Conservation (phyloP, 2,113 vertebrate species). For the Lophura nycthemera region DNA sequence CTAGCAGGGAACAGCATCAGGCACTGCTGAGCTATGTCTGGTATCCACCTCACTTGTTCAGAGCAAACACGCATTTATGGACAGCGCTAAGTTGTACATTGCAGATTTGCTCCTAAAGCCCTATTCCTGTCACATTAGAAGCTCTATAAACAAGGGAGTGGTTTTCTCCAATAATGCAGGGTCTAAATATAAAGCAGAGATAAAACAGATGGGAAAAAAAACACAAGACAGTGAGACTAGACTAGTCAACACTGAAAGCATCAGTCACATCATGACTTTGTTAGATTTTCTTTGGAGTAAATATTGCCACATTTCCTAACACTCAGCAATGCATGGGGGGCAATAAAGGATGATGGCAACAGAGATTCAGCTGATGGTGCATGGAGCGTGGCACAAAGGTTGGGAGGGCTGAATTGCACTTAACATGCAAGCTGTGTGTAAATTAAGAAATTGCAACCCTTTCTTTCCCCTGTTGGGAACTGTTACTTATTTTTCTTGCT, state of each 20-base stretch:
- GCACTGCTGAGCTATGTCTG: not conserved
- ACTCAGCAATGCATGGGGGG: fast-evolving
- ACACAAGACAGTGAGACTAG: conserved; percentile 21
- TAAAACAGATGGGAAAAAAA: conserved; percentile 37
- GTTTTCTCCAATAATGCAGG: not conserved
- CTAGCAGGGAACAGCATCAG: not conserved
- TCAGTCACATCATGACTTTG: conserved; percentile 1
- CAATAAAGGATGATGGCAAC: not conserved
- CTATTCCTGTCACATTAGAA: not conserved
- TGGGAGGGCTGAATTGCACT: not conserved
- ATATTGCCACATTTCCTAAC: not conserved
- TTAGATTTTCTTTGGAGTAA: conserved; percentile 44
- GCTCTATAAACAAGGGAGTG: not conserved
- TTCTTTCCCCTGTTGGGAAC: not conserved
- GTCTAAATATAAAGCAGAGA: conserved; percentile 11
- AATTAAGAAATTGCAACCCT: not conserved
- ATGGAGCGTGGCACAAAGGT: not conserved
- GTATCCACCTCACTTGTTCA: not conserved
- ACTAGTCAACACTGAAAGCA: conserved; percentile 1
- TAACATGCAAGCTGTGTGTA: not conserved
- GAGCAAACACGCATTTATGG: fast-evolving
- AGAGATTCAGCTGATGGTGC: not conserved
- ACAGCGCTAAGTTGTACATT: not conserved
- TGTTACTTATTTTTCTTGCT: not conserved
- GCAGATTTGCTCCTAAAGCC: not conserved